phyloP scores from a whole-genome alignment of 2,113 vertebrate genomes.

The Urocynchramus pylzowi region DNA sequence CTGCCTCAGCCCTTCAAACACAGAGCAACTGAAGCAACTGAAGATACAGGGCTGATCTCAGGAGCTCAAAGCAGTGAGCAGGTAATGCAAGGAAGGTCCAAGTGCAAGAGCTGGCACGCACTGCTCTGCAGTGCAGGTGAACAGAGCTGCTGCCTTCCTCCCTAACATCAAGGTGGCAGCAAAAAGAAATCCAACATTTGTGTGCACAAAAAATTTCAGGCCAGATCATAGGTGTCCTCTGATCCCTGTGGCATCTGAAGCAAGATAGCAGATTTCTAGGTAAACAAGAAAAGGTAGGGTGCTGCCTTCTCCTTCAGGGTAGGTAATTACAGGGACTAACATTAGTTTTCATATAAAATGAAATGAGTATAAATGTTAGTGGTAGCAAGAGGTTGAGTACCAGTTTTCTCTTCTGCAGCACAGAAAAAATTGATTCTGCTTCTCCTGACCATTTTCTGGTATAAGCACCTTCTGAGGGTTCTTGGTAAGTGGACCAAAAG shows the following conservation, averaged over 20 bases:
- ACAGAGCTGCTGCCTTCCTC: background rate
- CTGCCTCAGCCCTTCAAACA: background rate
- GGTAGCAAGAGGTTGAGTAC: background rate
- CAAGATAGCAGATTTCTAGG: background rate
- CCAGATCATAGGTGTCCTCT: background rate
- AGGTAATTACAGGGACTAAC: background rate
- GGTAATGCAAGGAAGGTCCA: background rate
- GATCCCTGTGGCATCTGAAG: background rate
- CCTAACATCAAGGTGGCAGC: background rate
- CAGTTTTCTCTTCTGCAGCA: background rate
- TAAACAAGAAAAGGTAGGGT: background rate
- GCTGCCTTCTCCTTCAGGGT: background rate
- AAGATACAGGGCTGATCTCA: background rate
- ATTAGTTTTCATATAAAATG: background rate
- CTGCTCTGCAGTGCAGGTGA: fast-evolving
- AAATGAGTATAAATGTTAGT: background rate
- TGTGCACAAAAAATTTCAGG: background rate
- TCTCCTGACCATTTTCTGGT: background rate
- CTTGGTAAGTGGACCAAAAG: background rate
- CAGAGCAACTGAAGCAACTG: background rate
- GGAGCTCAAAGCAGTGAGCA: background rate
- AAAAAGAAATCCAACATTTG: background rate
- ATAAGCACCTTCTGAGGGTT: background rate
- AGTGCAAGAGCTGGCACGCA: background rate
- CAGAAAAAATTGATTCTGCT: background rate